Evolutionary conservation across 2,113 vertebrate species (phyloP).

Genomic region (Scomber scombrus): DNA sequence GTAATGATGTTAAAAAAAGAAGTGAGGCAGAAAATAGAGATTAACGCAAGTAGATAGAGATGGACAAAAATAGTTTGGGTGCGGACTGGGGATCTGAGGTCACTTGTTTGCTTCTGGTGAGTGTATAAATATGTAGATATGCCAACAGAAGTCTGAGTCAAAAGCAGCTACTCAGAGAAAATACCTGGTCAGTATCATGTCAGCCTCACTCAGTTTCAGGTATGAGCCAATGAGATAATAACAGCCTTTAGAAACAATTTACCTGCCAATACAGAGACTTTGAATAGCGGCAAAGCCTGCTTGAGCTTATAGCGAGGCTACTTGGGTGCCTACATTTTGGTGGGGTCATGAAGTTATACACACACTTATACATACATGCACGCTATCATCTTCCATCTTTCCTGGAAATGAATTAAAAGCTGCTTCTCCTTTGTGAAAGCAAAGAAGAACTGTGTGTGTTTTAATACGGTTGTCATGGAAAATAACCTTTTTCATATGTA

Average conservation of each 20-base stretch:
- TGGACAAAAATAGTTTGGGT: conserved; percentile 8
- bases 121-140: conserved; percentile 13
- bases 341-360: conserved; percentile 13
- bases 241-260: conserved; percentile 30
- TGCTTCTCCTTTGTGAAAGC: conserved; percentile 9
- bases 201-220: conserved; percentile 25
- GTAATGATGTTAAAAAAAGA: not conserved
- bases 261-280: conserved; percentile 9
- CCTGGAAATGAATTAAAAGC: not conserved
- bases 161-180: not conserved
- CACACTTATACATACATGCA: not conserved
- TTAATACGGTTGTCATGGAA: conserved; percentile 51
- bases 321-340: conserved; percentile 16
- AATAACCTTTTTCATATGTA: conserved; percentile 33
- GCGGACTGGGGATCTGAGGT: conserved; percentile 40
- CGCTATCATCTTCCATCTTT: not conserved
- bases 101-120: conserved; percentile 52
- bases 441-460: conserved; percentile 1
- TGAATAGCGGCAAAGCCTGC: not conserved
- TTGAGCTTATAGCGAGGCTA: not conserved
- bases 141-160: conserved; percentile 34
- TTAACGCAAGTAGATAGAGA: not conserved
- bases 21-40: not conserved
- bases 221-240: conserved; percentile 44
- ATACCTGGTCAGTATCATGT: conserved; percentile 47